A percentile compares a stretch with the other conserved stretches of the same genome.
These are phyloP conservation scores for Brachyhypopomus occidentalis DNA, from an alignment of 2,113 vertebrate species.

Conservation along the genomic window DNA sequence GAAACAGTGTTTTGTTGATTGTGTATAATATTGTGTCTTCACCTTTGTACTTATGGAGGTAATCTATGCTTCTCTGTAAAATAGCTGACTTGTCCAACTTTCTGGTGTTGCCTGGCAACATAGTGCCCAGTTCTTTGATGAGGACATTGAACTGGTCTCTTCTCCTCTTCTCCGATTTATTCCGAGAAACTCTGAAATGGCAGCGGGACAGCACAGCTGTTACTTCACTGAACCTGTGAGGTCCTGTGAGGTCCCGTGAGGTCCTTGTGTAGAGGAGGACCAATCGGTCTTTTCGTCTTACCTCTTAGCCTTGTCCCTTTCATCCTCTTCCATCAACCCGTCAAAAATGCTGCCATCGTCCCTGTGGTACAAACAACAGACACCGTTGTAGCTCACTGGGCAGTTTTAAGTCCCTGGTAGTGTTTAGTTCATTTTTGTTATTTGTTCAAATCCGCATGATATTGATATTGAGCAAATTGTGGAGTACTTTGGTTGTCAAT, in stretches of 20 bases:
- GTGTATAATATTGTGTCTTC: neutral
- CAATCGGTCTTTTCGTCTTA: conserved; percentile 54
- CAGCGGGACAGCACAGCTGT: neutral
- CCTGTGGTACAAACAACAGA: conserved; percentile 70
- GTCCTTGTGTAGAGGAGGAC: neutral
- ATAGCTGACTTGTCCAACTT: conserved; percentile 98
- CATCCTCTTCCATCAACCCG: conserved; percentile 98
- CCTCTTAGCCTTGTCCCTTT: conserved; percentile 99
- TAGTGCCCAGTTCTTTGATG: conserved; percentile 95
- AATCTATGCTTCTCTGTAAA: conserved; percentile 96
- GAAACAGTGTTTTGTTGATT: too few species aligned
- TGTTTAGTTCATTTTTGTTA: too few species aligned
- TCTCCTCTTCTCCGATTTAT: conserved; percentile 97
- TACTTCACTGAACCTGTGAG: neutral
- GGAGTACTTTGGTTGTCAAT: too few species aligned
- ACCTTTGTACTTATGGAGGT: conserved; percentile 96
- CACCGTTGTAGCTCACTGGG: too few species aligned
- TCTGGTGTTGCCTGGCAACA: conserved; percentile 92
- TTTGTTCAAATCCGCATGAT: too few species aligned
- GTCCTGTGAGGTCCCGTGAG: neutral
- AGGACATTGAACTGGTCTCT: conserved; percentile 98
- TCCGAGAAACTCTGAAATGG: conserved; percentile 86
- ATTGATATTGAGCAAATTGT: too few species aligned
- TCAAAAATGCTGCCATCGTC: conserved; percentile 98
- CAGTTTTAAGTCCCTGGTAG: too few species aligned